A percentile compares a stretch with the other conserved stretches of the same genome.
Conservation (phyloP, 2,113 vertebrate species). For the Silurus meridionalis region DNA sequence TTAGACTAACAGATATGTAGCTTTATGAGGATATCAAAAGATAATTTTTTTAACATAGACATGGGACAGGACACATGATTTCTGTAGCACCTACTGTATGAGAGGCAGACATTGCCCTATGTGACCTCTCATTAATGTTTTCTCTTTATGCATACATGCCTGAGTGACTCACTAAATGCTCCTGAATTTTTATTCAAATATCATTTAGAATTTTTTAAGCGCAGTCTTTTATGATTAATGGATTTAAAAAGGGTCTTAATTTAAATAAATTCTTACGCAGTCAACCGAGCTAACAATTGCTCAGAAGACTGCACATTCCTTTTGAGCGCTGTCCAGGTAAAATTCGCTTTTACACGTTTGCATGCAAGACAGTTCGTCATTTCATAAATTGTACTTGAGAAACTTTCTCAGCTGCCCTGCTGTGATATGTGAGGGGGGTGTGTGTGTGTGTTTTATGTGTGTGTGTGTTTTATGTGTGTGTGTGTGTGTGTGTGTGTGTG, state of each 20-base stretch:
- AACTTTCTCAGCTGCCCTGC: conserved; percentile 23
- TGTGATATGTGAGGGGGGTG: conserved; percentile 12
- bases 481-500: conserved; percentile 23
- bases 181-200: conserved; percentile 40
- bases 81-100: background rate
- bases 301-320: background rate
- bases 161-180: background rate
- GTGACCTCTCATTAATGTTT: background rate
- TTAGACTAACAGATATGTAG: background rate
- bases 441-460: background rate
- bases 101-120: background rate
- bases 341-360: background rate
- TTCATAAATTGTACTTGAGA: conserved; percentile 32
- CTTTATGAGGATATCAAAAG: background rate
- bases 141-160: background rate
- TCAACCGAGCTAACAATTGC: conserved; percentile 33
- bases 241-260: conserved; percentile 49
- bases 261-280: conserved; percentile 48
- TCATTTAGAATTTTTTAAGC: conserved; percentile 37
- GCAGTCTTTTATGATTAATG: conserved; percentile 3
- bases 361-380: background rate
- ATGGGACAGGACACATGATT: background rate
- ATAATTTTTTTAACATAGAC: background rate
- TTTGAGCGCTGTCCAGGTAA: background rate
- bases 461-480: background rate